These are phyloP conservation scores for Poecilia wingei DNA, from an alignment of 2,797 vertebrate genomes.

Conservation along the genomic window DNA sequence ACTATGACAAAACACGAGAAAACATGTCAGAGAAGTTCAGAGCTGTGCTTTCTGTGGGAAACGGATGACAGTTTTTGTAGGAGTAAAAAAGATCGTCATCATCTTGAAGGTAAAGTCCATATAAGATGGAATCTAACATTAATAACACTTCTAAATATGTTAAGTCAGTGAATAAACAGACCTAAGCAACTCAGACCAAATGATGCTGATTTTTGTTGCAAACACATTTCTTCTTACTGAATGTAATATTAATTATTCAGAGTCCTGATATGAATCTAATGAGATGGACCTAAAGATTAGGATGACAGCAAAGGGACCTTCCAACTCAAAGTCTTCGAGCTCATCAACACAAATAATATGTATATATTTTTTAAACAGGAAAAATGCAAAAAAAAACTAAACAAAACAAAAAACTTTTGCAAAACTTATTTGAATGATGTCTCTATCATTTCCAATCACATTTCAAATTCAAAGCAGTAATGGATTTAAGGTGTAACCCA, in stretches of 20 bases:
- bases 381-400: too few relatives aligned
- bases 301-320: not conserved
- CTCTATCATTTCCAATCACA: not conserved
- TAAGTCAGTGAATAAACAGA: slow-evolving; percentile 5
- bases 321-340: not conserved
- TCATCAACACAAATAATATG: not conserved
- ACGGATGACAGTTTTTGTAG: slow-evolving; percentile 27
- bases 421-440: not conserved
- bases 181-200: not conserved
- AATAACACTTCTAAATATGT: slow-evolving; percentile 9
- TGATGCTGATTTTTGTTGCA: not conserved
- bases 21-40: slow-evolving; percentile 62
- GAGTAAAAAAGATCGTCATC: not conserved
- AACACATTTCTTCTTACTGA: not conserved
- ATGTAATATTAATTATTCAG: not conserved
- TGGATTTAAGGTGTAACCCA: too few relatives aligned
- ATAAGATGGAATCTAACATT: not conserved
- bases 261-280: not conserved
- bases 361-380: not conserved
- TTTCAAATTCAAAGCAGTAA: not conserved
- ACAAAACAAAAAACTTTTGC: not conserved
- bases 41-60: slow-evolving; percentile 34
- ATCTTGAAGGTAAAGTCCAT: not conserved
- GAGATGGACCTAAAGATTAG: not conserved
- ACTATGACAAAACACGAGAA: slow-evolving; percentile 65